Base-by-base conservation (phyloP, 2,113 vertebrate genomes). In the Genyomyrus donnyi region DNA sequence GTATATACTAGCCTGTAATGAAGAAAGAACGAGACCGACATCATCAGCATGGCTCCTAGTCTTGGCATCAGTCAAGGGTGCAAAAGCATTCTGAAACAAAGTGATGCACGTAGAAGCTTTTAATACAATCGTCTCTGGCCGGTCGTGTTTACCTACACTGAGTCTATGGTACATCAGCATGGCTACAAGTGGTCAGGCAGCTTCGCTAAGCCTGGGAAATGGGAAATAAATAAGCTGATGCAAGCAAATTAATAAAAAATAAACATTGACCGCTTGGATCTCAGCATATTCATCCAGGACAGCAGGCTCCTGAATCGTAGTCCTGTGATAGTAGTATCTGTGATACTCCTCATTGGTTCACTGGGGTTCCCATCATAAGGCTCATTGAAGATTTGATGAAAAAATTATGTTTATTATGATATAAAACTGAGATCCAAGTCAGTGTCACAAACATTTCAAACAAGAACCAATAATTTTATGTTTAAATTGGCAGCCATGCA, bases 1-100 rank as follows among this genome's bases (percentile, higher is more conserved):
- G 96, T 98, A 99, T 98, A 99, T 98, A 97, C 98, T 99, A 96
- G 98, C 98, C 97, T 99, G 98, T 95, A 99, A 98, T 96, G 98
- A 99, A 97, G 98, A 99, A 97, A 99, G 97, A 96, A 99, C 97
- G 96, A 99, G 97, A 96, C 98, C 98, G 93, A 99, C 97, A 95
- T 99, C 98, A 92, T 99, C 98, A 92, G 97, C 97, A 94, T 98
- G 98, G 97, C 97, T 99, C 96, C 97, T 97, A 96, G 97, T 97
- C 97, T 98, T 99, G 97, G 97, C 97, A 96, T 99, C 98, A 96
- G 97, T 98, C 97, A 99, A 97, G 92, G 98, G 98, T 96, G 97
- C 96, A 96, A 99, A 99, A 95, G 97, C 96, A 95, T 99, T 99
- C 98, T 98, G 98, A 96, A 98, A 98, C 96, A 97, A 97, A 97